A percentile compares a stretch with the other conserved stretches of the same genome.
Conservation (phyloP, 1,140 invertebrate genomes). For the Brachionus calyciflorus region DNA sequence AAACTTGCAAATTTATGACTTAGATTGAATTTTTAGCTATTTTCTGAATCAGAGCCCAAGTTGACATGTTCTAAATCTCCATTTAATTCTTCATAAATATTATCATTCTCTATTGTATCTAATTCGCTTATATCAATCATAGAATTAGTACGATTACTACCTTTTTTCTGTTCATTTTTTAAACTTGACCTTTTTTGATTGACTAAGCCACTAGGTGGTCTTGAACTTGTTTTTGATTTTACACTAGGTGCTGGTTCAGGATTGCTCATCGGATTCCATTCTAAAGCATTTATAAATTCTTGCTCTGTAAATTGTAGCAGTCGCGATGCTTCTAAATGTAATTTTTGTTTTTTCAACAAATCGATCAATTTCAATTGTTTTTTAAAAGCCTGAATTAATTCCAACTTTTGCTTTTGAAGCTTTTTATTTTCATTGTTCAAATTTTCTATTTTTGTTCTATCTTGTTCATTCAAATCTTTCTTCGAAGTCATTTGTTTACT, state of each 20-base stretch:
- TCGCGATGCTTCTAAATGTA: conserved; percentile 62
- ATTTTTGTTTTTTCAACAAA: conserved; percentile 61
- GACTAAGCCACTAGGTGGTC: not conserved
- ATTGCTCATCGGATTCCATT: conserved; percentile 52
- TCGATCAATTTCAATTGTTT: conserved; percentile 63
- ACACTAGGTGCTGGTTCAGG: not conserved
- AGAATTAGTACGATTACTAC: too few species aligned
- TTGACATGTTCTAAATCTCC: too few species aligned
- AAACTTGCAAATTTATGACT: too few species aligned
- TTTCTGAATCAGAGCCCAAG: too few species aligned
- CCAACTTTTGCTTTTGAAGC: conserved; percentile 61
- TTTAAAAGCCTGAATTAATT: conserved; percentile 61
- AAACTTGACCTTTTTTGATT: too few species aligned
- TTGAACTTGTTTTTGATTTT: not conserved
- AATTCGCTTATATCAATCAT: too few species aligned
- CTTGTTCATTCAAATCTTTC: conserved; percentile 57
- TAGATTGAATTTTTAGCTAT: too few species aligned
- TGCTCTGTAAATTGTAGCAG: conserved; percentile 61
- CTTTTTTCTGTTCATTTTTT: too few species aligned
- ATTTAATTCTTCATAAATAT: too few species aligned
- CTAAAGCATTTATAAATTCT: conserved; percentile 60
- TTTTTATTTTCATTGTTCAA: conserved; percentile 58
- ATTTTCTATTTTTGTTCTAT: conserved; percentile 57
- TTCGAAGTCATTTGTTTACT: conserved; percentile 54
- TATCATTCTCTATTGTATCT: too few species aligned